Conservation (phyloP, 2,113 vertebrate genomes). For the Chaenocephalus aceratus region DNA sequence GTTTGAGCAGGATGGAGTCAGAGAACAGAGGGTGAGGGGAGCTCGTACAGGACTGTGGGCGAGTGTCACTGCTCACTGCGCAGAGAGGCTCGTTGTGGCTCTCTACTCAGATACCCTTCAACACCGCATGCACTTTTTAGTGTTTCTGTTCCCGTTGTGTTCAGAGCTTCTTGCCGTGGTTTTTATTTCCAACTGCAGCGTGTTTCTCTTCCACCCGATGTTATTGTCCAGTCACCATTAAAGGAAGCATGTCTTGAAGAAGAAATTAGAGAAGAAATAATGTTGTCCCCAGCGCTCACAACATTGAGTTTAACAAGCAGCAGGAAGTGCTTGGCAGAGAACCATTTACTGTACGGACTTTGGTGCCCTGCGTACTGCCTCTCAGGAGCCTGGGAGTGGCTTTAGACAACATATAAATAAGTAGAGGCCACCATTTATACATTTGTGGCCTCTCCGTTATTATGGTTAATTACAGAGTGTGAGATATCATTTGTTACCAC, state of each 20-base stretch:
- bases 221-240: background rate
- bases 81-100: slow-evolving; percentile 2
- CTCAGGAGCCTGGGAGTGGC: background rate
- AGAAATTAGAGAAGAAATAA: background rate
- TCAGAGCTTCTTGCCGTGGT: background rate
- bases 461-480: background rate
- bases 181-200: too few species aligned
- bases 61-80: slow-evolving; percentile 13
- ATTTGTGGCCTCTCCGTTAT: background rate
- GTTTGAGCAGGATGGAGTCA: slow-evolving; percentile 44
- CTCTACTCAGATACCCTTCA: background rate
- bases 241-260: too few species aligned
- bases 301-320: background rate
- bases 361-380: background rate
- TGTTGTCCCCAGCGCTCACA: background rate
- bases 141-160: background rate
- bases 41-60: slow-evolving; percentile 26
- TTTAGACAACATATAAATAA: background rate
- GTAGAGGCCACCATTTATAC: background rate
- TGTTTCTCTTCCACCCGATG: too few species aligned
- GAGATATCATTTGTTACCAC: background rate
- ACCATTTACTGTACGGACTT: background rate
- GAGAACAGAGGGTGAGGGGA: slow-evolving; percentile 43
- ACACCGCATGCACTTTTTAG: background rate
- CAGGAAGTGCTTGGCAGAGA: background rate